Conservation (phyloP, 2,113 vertebrate species). For the Loxodonta africana region DNA sequence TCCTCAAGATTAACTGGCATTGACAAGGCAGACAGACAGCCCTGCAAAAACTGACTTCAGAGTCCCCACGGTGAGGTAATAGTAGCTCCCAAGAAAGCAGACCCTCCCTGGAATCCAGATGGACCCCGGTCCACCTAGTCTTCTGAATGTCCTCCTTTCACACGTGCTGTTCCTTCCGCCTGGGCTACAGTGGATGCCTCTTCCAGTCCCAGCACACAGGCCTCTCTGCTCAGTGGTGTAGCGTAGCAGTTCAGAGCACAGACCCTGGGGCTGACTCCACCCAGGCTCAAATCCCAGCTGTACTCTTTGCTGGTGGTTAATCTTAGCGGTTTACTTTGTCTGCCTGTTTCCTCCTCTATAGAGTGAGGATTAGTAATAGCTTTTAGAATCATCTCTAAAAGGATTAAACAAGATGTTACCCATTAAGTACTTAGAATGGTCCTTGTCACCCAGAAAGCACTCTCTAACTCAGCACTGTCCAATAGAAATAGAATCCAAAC, state of each 20-base stretch:
- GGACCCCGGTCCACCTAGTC: not conserved
- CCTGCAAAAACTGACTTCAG: not conserved
- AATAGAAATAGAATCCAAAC: not conserved
- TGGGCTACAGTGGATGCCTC: not conserved
- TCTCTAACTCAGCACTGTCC: not conserved
- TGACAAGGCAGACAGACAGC: not conserved
- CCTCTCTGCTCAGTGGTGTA: not conserved
- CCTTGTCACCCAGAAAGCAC: not conserved
- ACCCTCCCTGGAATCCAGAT: too few species aligned
- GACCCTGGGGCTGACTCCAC: not conserved
- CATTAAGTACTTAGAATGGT: not conserved
- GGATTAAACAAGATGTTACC: not conserved
- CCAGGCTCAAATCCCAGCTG: not conserved
- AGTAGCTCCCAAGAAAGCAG: not conserved
- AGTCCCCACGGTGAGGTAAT: not conserved
- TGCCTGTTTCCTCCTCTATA: not conserved
- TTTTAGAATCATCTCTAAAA: not conserved
- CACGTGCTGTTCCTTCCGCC: not conserved
- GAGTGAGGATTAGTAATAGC: not conserved
- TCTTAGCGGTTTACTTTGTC: not conserved
- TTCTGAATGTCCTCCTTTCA: not conserved
- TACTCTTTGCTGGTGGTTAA: not conserved
- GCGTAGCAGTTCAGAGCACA: not conserved
- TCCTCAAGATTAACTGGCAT: not conserved
- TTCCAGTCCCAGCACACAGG: not conserved